Percentiles rank a stretch among this genome's conserved stretches.
These are phyloP conservation scores for Pseudomugil tenellus DNA, from an alignment of 2,797 vertebrate genomes.

Conservation along the genomic window DNA sequence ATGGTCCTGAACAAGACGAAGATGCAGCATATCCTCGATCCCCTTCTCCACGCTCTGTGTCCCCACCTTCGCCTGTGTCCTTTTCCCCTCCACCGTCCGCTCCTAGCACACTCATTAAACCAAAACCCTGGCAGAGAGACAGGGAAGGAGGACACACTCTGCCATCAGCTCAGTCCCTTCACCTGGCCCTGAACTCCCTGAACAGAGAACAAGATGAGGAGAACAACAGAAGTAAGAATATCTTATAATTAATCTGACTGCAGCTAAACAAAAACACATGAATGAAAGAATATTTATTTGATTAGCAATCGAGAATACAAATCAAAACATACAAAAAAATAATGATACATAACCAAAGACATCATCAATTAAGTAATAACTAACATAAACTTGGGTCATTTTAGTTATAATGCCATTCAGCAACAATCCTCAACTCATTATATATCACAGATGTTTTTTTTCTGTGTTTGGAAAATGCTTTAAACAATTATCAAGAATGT, in stretches of 20 bases:
- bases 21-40: constrained; percentile 72
- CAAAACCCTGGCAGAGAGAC: constrained; percentile 82
- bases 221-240: constrained; percentile 82
- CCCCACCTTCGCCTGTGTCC: constrained; percentile 78
- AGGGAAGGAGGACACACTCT: constrained; percentile 82
- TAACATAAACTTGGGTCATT: constrained; percentile 1
- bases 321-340: no score
- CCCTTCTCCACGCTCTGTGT: constrained; percentile 72
- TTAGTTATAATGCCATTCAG: neutral
- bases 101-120: constrained; percentile 82
- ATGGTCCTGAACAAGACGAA: constrained; percentile 64
- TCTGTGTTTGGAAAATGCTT: neutral
- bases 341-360: no score
- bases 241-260: constrained; percentile 6
- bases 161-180: constrained; percentile 84
- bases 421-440: neutral
- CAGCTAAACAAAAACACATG: neutral
- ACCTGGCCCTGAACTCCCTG: constrained; percentile 86
- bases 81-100: constrained; percentile 83
- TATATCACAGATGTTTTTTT: neutral
- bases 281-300: no score
- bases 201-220: constrained; percentile 85
- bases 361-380: constrained; percentile 2
- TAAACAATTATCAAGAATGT: neutral
- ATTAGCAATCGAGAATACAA: no score